phyloP scores from a whole-genome alignment of 1,140 invertebrate species.

The Drosophila guanche region DNA sequence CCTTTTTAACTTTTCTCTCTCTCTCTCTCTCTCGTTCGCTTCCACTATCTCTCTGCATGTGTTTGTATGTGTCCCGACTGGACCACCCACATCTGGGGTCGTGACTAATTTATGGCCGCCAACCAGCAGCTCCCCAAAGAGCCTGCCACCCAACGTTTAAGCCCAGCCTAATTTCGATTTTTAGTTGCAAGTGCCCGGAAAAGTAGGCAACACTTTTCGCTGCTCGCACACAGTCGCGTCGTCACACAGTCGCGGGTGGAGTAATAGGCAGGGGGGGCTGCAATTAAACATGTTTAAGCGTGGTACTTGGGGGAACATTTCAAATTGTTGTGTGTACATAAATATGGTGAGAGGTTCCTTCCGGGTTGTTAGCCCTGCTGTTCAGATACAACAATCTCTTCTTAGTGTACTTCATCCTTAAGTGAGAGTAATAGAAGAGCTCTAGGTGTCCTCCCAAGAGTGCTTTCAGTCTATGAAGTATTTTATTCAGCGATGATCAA shows the following conservation, averaged over 20 bases:
- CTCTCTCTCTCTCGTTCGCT: slow-evolving; percentile 17
- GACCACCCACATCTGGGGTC: slow-evolving; percentile 60
- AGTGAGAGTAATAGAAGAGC: too few relatives aligned
- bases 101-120: slow-evolving; percentile 77
- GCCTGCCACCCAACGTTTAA: slow-evolving; percentile 45
- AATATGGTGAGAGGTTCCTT: too few relatives aligned
- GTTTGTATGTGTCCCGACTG: slow-evolving; percentile 48
- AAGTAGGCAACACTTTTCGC: slow-evolving; percentile 58
- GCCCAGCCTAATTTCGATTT: slow-evolving; percentile 61
- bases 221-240: neutral
- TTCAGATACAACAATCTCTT: too few relatives aligned
- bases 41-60: slow-evolving; percentile 13
- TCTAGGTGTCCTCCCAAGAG: too few relatives aligned
- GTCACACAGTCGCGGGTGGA: neutral
- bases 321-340: too few relatives aligned
- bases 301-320: too few relatives aligned
- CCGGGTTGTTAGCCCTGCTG: too few relatives aligned
- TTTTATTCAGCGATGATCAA: too few relatives aligned
- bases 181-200: slow-evolving; percentile 13
- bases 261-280: too few relatives aligned
- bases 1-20: slow-evolving; percentile 79
- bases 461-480: too few relatives aligned
- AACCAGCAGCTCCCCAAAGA: slow-evolving; percentile 48
- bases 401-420: too few relatives aligned
- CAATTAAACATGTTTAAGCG: too few relatives aligned